Evolutionary conservation across 2,113 vertebrate species (phyloP).

Genomic region (Laticauda colubrina): DNA sequence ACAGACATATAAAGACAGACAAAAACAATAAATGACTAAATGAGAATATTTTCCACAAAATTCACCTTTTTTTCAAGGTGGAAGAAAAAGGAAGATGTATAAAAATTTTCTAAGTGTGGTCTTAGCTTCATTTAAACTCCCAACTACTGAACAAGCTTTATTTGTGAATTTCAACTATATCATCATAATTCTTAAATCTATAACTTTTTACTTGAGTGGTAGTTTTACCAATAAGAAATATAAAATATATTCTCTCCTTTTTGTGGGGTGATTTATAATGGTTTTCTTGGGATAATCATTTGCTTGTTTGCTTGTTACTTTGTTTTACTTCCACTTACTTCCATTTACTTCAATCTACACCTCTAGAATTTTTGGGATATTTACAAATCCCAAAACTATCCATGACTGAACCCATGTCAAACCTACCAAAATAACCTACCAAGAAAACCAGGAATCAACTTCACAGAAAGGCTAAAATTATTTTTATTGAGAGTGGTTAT

Average conservation of each 20-base stretch:
- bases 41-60: too few relatives aligned
- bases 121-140: too few relatives aligned
- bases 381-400: not conserved
- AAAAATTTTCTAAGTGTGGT: not conserved
- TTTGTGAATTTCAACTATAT: not conserved
- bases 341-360: too few relatives aligned
- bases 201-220: not conserved
- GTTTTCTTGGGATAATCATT: too few relatives aligned
- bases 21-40: too few relatives aligned
- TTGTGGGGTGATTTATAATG: not conserved
- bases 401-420: not conserved
- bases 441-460: not conserved
- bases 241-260: not conserved
- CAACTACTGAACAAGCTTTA: not conserved
- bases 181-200: not conserved
- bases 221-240: not conserved
- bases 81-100: too few relatives aligned
- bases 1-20: too few relatives aligned
- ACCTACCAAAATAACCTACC: not conserved
- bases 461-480: not conserved
- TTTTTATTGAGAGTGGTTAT: not conserved
- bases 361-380: not conserved
- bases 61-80: too few relatives aligned
- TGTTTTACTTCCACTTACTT: too few relatives aligned
- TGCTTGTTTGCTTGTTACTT: too few relatives aligned